These are phyloP conservation scores for Anthopleura sola DNA, from an alignment of 64 coral and sea anemone genomes.

Conservation along the genomic window DNA sequence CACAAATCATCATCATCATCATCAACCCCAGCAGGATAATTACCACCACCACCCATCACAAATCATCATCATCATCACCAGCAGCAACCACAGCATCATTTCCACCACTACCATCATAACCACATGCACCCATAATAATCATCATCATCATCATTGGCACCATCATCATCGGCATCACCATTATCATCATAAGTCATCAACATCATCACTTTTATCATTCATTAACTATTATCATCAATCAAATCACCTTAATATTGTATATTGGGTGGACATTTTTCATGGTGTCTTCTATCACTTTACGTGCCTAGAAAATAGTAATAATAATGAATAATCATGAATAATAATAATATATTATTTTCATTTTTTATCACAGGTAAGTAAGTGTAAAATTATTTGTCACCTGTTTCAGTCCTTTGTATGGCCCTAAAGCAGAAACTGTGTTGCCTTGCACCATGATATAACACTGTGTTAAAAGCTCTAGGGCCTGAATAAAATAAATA, in stretches of 20 bases:
- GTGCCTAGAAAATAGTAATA: constrained; percentile 42
- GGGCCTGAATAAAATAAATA: constrained; percentile 53
- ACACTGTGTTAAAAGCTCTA: constrained; percentile 93
- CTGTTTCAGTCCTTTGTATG: constrained; percentile 92
- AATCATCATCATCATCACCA: not conserved
- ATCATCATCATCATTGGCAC: not conserved
- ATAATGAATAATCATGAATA: not conserved
- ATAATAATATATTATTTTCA: not conserved
- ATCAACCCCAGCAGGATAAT: no score
- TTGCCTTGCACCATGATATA: constrained; percentile 99
- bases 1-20: no score
- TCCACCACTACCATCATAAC: no score
- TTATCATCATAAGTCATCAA: no score
- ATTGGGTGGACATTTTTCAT: constrained; percentile 99
- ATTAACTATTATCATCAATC: not conserved
- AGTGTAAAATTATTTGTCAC: constrained; percentile 25
- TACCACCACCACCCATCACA: no score
- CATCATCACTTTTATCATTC: not conserved
- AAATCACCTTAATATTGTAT: constrained; percentile 95
- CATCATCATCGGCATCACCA: not conserved
- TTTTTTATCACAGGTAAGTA: no score
- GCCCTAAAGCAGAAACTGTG: constrained; percentile 80
- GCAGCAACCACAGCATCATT: no score
- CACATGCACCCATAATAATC: not conserved
- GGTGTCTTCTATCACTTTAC: constrained; percentile 93